phyloP scores from a whole-genome alignment of 2,888 invertebrate genomes.

The Mesorhabditis spiculigera region DNA sequence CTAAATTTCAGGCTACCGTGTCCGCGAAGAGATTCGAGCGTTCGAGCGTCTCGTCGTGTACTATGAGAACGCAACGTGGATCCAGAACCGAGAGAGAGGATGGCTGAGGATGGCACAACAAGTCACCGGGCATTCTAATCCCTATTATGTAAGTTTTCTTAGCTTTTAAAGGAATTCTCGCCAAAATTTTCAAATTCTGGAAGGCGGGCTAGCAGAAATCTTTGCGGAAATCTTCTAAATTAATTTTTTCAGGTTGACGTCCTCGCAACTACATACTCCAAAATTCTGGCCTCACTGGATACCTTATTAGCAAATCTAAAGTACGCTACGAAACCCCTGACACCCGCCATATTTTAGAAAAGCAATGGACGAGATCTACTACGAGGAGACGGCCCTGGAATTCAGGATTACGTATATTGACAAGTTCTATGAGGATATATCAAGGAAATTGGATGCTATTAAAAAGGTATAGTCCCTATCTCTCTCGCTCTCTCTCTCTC shows the following conservation, averaged over 20 bases:
- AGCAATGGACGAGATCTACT: constrained; percentile 26
- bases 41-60: constrained; percentile 28
- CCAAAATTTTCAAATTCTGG: constrained; percentile 17
- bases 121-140: neutral
- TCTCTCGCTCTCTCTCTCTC: neutral
- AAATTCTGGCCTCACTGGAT: constrained; percentile 29
- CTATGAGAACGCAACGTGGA: constrained; percentile 37
- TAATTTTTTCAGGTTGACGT: constrained; percentile 32
- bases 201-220: constrained; percentile 33
- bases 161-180: too few species aligned
- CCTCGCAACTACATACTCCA: constrained; percentile 23
- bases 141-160: neutral
- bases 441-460: neutral
- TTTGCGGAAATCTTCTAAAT: constrained; percentile 23
- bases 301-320: constrained; percentile 10
- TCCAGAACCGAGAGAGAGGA: constrained; percentile 30
- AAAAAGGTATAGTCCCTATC: neutral
- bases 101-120: neutral
- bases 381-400: constrained; percentile 25
- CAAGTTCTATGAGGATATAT: constrained; percentile 22
- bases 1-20: constrained; percentile 23
- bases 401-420: constrained; percentile 25
- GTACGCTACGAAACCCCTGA: neutral
- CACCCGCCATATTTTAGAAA: constrained; percentile 9
- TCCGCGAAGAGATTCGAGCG: constrained; percentile 28